Percentiles rank a stretch among this genome's conserved stretches.
These are phyloP conservation scores for Pteronura brasiliensis DNA, from an alignment of 2,113 vertebrate species.

Conservation along the genomic window DNA sequence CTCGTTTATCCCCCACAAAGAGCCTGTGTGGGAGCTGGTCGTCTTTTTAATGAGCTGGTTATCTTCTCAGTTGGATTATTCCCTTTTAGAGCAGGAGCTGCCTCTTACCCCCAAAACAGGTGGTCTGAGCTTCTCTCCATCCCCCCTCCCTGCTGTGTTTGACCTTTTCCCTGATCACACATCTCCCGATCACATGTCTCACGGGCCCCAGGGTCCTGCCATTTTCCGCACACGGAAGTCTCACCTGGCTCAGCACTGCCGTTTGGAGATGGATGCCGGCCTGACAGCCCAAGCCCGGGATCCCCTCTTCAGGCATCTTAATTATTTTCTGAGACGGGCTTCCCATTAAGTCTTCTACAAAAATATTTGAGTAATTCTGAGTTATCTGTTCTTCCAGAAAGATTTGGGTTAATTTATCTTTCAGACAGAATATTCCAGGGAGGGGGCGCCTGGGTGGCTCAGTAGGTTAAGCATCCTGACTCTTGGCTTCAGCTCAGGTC, in stretches of 20 bases:
- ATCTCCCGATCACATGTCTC: neutral
- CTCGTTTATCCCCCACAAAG: neutral
- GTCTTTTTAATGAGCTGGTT: neutral
- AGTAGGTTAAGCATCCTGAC: neutral
- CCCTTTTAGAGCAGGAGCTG: neutral
- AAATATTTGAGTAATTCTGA: neutral
- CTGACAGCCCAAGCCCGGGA: neutral
- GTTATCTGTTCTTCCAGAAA: neutral
- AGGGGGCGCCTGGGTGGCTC: neutral
- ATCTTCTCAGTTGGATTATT: neutral
- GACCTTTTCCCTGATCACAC: neutral
- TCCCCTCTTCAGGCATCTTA: neutral
- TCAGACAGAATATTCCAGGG: neutral
- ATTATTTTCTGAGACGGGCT: neutral
- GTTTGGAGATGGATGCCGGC: rapidly evolving
- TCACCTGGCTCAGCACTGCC: neutral
- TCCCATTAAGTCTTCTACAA: neutral
- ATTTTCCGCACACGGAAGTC: neutral
- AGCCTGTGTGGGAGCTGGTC: neutral
- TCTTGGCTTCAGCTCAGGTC: neutral
- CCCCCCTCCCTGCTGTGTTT: neutral
- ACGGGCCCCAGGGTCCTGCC: neutral
- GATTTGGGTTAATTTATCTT: neutral
- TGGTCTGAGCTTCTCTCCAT: neutral
- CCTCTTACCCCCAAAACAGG: neutral